Percentiles rank a stretch among this genome's conserved stretches.
phyloP scores from a whole-genome alignment of 2,797 vertebrate species.

The Todus mexicanus region DNA sequence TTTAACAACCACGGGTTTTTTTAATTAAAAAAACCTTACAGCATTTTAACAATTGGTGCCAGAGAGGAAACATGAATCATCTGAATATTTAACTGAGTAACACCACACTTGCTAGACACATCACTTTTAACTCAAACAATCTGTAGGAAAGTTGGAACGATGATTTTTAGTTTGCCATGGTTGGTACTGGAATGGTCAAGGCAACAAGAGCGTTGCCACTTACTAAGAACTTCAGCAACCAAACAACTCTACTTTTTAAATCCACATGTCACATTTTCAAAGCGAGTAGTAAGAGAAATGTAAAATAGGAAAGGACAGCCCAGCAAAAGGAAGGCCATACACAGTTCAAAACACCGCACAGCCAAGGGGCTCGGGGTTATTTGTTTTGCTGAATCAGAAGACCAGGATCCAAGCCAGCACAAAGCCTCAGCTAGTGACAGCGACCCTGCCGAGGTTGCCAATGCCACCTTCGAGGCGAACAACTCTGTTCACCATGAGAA shows the following conservation, averaged over 20 bases:
- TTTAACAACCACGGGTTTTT: neutral
- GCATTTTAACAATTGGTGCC: neutral
- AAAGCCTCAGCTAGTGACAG: neutral
- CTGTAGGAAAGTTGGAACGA: fast-evolving
- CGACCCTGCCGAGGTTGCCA: neutral
- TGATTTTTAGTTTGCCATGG: neutral
- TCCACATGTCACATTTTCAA: neutral
- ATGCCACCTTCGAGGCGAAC: neutral
- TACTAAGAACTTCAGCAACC: neutral
- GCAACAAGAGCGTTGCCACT: neutral
- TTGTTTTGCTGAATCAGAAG: neutral
- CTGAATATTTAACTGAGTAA: neutral
- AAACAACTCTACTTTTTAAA: neutral
- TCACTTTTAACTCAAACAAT: neutral
- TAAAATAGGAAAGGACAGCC: neutral
- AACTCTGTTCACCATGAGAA: too few species aligned
- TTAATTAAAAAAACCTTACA: neutral
- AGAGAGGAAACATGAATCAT: neutral
- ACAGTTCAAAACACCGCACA: neutral
- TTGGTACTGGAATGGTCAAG: neutral
- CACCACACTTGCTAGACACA: neutral
- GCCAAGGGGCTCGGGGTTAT: neutral
- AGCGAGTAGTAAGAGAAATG: neutral
- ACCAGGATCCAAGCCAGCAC: neutral
- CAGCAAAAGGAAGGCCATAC: neutral